Conservation (phyloP, 2,113 vertebrate genomes). For the Mus spicilegus region DNA sequence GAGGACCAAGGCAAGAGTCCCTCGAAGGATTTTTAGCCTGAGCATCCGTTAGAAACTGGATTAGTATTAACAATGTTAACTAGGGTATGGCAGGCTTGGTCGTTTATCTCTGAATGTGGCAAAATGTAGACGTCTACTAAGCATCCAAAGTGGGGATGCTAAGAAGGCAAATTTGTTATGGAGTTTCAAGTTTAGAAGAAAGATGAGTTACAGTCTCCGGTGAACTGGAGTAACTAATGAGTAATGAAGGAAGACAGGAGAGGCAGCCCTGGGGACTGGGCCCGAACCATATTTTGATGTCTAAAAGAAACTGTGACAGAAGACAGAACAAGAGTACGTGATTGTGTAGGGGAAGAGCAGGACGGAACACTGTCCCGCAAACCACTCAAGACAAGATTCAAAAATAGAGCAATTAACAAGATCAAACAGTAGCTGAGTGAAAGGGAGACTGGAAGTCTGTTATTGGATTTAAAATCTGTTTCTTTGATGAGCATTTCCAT, state of each 20-base stretch:
- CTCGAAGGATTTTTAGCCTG: not conserved
- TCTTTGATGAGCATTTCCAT: not conserved
- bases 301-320: not conserved
- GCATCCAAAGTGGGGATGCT: not conserved
- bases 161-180: not conserved
- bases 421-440: slow-evolving; percentile 5
- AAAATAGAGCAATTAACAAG: not conserved
- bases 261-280: not conserved
- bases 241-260: not conserved
- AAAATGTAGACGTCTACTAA: not conserved
- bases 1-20: not conserved
- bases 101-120: not conserved
- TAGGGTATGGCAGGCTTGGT: not conserved
- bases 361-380: not conserved
- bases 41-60: not conserved
- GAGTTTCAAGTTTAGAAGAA: not conserved
- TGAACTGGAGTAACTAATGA: not conserved
- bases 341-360: not conserved
- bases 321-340: not conserved
- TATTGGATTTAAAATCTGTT: not conserved
- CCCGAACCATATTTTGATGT: not conserved
- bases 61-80: not conserved
- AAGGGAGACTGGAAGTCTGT: not conserved
- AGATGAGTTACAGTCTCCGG: not conserved
- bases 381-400: not conserved